Conservation (phyloP, 2,797 vertebrate species). For the Glossophaga mutica region DNA sequence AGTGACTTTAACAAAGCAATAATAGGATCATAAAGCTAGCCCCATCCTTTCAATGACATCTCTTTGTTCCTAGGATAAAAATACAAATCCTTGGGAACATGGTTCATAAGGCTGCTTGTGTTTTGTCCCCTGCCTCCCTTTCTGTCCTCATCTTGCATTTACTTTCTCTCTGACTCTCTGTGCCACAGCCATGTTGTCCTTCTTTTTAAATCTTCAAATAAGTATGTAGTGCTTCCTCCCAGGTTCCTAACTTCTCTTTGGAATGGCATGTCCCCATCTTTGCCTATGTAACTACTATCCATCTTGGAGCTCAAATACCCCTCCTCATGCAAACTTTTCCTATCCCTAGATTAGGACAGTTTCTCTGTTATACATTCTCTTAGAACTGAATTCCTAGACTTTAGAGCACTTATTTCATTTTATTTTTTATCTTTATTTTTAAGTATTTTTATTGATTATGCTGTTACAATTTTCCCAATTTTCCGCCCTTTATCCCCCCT, state of each 20-base stretch:
- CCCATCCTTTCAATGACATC: background rate
- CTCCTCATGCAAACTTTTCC: background rate
- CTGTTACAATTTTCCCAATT: too few species aligned
- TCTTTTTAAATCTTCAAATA: background rate
- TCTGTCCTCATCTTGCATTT: background rate
- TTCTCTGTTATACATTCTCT: background rate
- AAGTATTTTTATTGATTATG: too few species aligned
- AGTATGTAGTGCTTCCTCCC: background rate
- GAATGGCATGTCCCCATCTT: background rate
- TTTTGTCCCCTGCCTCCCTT: background rate
- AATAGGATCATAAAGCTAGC: background rate
- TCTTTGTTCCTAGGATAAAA: background rate
- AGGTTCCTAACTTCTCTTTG: background rate
- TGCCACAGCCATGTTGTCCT: background rate
- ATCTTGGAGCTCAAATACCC: background rate
- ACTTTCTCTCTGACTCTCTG: background rate
- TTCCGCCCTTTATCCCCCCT: too few species aligned
- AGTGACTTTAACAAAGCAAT: background rate
- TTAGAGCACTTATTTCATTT: background rate
- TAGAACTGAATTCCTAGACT: background rate
- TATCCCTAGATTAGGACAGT: background rate
- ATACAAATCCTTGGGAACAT: background rate
- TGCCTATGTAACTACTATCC: background rate
- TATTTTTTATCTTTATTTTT: too few species aligned
- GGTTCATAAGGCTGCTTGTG: background rate